Evolutionary conservation across 2,888 invertebrate genomes (phyloP).

Genomic region (Fissipunctia ypsillon): DNA sequence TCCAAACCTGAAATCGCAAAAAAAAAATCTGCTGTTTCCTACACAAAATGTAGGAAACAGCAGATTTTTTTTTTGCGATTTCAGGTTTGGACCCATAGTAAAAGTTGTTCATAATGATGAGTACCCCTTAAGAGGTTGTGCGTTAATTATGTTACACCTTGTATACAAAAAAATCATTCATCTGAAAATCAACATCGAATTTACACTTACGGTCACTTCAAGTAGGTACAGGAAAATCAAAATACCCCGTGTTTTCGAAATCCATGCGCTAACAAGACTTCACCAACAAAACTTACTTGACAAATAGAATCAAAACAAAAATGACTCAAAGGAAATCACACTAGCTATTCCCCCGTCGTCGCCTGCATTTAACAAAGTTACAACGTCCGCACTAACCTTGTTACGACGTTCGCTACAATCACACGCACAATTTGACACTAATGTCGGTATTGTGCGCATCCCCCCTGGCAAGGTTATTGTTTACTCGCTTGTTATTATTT

Average conservation of each 20-base stretch:
- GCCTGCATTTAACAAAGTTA: constrained; percentile 57
- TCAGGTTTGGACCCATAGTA: no score
- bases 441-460: constrained; percentile 64
- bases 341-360: constrained; percentile 38
- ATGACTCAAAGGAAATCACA: constrained; percentile 33
- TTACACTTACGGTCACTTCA: no score
- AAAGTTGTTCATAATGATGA: no score
- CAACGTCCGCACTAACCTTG: constrained; percentile 56
- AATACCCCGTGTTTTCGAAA: neutral
- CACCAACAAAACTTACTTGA: neutral
- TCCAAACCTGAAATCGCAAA: no score
- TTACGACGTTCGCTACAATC: constrained; percentile 56
- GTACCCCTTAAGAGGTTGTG: no score
- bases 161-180: no score
- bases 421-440: constrained; percentile 68
- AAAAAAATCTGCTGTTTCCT: no score
- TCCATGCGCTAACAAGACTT: neutral
- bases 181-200: no score
- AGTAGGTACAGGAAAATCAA: no score
- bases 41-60: no score
- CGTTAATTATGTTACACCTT: no score
- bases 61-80: no score
- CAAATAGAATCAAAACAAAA: constrained; percentile 8
- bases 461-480: constrained; percentile 59
- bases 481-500: constrained; percentile 29